Conservation (phyloP, 2,113 vertebrate species). For the Rutilus rutilus region DNA sequence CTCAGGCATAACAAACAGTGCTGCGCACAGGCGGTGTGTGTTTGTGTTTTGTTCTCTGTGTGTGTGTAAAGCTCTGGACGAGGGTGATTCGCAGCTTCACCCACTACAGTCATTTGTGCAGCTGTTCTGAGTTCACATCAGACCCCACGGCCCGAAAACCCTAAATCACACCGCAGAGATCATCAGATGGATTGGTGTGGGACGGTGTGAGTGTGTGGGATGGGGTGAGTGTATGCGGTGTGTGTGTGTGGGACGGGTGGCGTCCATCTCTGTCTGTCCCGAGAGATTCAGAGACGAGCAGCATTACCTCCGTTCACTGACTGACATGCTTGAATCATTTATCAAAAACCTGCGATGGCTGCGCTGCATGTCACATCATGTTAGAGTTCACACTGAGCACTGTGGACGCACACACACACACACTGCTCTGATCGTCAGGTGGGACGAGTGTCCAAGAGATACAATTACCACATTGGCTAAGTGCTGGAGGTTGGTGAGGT, state of each 20-base stretch:
- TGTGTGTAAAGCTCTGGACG: slow-evolving; percentile 55
- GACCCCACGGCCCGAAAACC: slow-evolving; percentile 84
- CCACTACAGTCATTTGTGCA: slow-evolving; percentile 90
- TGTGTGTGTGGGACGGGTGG: slow-evolving; percentile 54
- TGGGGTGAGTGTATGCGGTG: too few species aligned
- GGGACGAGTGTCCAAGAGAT: slow-evolving; percentile 50
- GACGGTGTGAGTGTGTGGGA: slow-evolving; percentile 1
- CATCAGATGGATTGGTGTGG: slow-evolving; percentile 83
- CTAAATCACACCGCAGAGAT: slow-evolving; percentile 76
- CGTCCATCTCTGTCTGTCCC: slow-evolving; percentile 91
- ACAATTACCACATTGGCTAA: slow-evolving; percentile 52
- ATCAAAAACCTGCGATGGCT: slow-evolving; percentile 69
- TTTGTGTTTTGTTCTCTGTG: slow-evolving; percentile 65
- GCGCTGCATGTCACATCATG: slow-evolving; percentile 69
- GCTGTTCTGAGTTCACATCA: slow-evolving; percentile 98
- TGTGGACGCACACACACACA: slow-evolving; percentile 31
- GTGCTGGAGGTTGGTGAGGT: slow-evolving; percentile 47
- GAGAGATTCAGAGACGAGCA: slow-evolving; percentile 72
- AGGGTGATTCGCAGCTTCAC: slow-evolving; percentile 94
- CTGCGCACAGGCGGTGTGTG: slow-evolving; percentile 27
- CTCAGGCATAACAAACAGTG: neutral
- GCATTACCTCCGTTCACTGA: slow-evolving; percentile 82
- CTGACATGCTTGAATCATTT: slow-evolving; percentile 73
- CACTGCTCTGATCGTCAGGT: slow-evolving; percentile 22
- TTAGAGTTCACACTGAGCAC: slow-evolving; percentile 62